Evolutionary conservation across 2,888 invertebrate genomes (phyloP).

Genomic region (Drosophila monieri): DNA sequence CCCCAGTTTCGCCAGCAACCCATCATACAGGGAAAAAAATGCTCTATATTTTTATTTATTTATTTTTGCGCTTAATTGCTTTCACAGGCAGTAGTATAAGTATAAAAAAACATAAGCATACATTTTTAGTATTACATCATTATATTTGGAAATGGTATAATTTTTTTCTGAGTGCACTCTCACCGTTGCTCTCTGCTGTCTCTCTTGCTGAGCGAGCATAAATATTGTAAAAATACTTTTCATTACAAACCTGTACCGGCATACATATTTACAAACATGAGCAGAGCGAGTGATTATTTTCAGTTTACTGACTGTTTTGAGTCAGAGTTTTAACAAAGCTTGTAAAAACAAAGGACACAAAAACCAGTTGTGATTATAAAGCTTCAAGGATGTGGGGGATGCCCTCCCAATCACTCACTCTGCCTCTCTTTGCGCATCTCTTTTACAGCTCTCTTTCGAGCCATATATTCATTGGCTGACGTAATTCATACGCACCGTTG

Average conservation of each 20-base stretch:
- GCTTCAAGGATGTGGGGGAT: slow-evolving; percentile 27
- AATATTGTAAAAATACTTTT: slow-evolving; percentile 13
- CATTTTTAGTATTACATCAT: too few species aligned
- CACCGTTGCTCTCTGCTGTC: slow-evolving; percentile 1
- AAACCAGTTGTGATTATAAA: slow-evolving; percentile 40
- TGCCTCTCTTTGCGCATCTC: slow-evolving; percentile 23
- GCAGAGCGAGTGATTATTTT: not conserved
- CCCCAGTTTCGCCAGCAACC: not conserved
- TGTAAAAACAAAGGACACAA: not conserved
- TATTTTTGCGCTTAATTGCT: too few species aligned
- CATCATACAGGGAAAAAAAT: not conserved
- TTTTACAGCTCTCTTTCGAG: slow-evolving; percentile 10
- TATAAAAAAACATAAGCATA: too few species aligned
- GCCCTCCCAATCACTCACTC: not conserved
- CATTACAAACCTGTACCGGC: slow-evolving; percentile 23
- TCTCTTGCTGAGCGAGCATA: slow-evolving; percentile 19
- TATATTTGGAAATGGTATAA: not conserved
- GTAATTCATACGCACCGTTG: slow-evolving; percentile 63
- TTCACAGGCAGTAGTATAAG: too few species aligned
- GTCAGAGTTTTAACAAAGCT: not conserved
- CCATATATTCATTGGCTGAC: slow-evolving; percentile 57
- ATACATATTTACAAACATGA: slow-evolving; percentile 2
- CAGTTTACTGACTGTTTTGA: not conserved
- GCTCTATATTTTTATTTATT: not conserved
- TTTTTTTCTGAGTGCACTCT: not conserved